phyloP scores from a whole-genome alignment of 2,888 invertebrate genomes.

The Cyrtodaria siliqua region DNA sequence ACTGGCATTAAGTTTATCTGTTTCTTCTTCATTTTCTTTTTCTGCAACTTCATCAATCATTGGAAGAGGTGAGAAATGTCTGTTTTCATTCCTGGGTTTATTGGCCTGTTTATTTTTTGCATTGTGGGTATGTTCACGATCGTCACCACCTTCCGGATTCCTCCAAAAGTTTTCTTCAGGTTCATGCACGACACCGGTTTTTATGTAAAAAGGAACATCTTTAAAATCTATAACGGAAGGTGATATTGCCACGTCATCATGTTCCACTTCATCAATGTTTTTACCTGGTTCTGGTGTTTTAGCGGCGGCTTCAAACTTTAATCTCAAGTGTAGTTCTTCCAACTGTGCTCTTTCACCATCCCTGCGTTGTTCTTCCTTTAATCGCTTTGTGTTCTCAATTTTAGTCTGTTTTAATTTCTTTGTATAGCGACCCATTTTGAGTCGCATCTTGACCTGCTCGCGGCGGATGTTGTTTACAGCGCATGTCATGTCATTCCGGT shows the following conservation, averaged over 20 bases:
- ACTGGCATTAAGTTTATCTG: too few species aligned
- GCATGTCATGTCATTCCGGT: conserved; percentile 72
- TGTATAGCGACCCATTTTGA: conserved; percentile 62
- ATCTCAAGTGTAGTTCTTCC: conserved; percentile 55
- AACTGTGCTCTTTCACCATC: conserved; percentile 48
- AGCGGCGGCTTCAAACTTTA: conserved; percentile 57
- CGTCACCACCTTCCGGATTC: not conserved
- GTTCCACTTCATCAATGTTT: conserved; percentile 7
- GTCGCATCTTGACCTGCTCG: conserved; percentile 68
- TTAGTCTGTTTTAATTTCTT: conserved; percentile 64
- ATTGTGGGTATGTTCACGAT: not conserved
- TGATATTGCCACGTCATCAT: conserved; percentile 12
- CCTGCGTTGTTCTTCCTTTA: conserved; percentile 50
- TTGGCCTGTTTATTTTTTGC: conserved; percentile 1
- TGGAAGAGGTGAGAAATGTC: conserved; percentile 37
- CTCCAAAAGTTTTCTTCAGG: conserved; percentile 11
- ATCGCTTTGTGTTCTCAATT: conserved; percentile 56
- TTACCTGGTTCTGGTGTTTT: conserved; percentile 43
- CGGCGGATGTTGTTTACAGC: conserved; percentile 69
- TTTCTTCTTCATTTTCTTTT: conserved; percentile 39
- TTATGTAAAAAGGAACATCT: conserved; percentile 32
- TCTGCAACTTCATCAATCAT: conserved; percentile 66
- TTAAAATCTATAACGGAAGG: conserved; percentile 42
- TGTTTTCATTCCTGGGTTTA: too few species aligned
- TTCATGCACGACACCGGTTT: conserved; percentile 32